phyloP scores from a whole-genome alignment of 2,888 invertebrate species.

The Allophyes oxyacanthae region DNA sequence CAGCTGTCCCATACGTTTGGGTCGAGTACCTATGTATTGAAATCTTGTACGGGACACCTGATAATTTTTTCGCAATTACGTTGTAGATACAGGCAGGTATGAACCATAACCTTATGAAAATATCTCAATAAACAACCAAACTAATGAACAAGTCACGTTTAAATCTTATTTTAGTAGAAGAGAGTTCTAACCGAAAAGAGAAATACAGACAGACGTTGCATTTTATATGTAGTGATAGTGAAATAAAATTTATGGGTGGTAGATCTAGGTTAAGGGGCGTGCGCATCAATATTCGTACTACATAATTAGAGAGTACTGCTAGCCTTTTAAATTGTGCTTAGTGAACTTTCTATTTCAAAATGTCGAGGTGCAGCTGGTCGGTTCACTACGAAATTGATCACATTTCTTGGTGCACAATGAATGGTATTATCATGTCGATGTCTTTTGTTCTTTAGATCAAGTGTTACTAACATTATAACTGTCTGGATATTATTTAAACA shows the following conservation, averaged over 20 bases:
- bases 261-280: conserved; percentile 44
- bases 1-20: no score
- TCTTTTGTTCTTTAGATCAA: conserved; percentile 11
- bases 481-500: no score
- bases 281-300: conserved; percentile 53
- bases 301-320: conserved; percentile 47
- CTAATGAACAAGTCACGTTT: no score
- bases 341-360: conserved; percentile 51
- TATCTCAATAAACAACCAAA: no score
- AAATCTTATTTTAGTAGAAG: no score
- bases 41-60: no score
- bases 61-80: no score
- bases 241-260: conserved; percentile 4
- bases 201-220: not conserved
- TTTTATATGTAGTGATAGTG: not conserved
- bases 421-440: conserved; percentile 25
- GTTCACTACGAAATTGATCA: conserved; percentile 13
- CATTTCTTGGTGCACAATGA: conserved; percentile 26
- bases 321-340: conserved; percentile 29
- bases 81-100: no score
- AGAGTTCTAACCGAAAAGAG: not conserved
- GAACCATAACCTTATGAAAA: no score
- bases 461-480: no score
- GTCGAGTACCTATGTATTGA: no score
- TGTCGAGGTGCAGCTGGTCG: conserved; percentile 40